Evolutionary conservation across 2,113 vertebrate species (phyloP).

Genomic region (Cavia porcellus): DNA sequence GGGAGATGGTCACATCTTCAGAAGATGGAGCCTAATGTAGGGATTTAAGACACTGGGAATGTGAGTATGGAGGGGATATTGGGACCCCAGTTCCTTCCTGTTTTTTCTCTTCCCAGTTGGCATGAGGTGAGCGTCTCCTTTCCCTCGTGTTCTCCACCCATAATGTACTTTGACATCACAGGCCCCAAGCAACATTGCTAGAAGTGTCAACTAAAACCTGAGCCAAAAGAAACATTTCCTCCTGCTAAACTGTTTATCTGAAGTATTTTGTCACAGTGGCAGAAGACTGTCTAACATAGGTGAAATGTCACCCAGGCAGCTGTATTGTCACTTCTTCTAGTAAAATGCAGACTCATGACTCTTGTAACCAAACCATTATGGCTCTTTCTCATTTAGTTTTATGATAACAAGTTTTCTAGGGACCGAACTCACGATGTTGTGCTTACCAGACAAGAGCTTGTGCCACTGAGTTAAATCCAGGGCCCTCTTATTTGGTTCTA

Average conservation of each 20-base stretch:
- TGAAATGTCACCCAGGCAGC: fast-evolving
- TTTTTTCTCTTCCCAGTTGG: neutral
- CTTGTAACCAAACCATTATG: neutral
- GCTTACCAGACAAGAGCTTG: too few species aligned
- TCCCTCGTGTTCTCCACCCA: neutral
- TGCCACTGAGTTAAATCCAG: too few species aligned
- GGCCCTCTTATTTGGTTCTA: neutral
- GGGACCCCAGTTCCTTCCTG: too few species aligned
- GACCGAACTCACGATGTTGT: too few species aligned
- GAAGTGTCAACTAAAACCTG: too few species aligned
- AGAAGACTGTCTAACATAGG: neutral
- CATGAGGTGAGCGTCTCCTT: neutral
- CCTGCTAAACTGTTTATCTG: neutral
- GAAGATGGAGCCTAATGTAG: neutral
- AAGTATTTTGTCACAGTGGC: neutral
- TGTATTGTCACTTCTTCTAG: neutral
- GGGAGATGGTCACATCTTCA: neutral
- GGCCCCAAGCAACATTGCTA: neutral
- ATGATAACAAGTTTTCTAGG: too few species aligned
- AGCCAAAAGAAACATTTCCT: neutral
- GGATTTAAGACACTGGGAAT: neutral
- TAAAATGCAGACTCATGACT: neutral
- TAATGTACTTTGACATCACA: neutral
- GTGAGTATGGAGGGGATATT: neutral
- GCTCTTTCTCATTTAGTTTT: neutral